Evolutionary conservation across 2,888 invertebrate genomes (phyloP), one percentile per base, ranked within the genome.

Genomic region (Sphecodes monilicornis): DNA sequence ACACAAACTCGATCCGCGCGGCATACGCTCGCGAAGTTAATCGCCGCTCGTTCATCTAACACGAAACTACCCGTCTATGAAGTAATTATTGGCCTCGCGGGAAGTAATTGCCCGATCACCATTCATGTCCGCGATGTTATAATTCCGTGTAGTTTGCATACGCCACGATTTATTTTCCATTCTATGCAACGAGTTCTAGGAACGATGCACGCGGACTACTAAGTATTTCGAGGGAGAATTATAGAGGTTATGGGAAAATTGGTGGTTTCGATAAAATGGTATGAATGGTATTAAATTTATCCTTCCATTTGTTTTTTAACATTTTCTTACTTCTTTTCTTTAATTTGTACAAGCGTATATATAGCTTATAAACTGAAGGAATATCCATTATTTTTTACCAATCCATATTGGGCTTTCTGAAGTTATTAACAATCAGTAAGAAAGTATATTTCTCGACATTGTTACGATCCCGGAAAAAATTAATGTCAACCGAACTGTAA

Each of bases 1-100:
- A 60, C 60, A 60, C 60, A 29, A 16, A 29, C 26, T 13, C 16
- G 29, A 26, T 29, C 29, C 16, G 60, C 60, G 29, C 16, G 60
- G 57, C 26, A 26, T 13, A 11, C 26, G 60, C 60, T 16, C 16
- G 60, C 60, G 29, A 29, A 64, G 32, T 64, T 64, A 64, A 64
- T 64, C 64, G 29, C 54, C 8, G 36, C 64, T 64, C 32, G 64
- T 36, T 64, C 64, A 29, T 60, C 60, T 26, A 60, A 60, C 60
- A 13, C 60, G 60, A 60, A 60, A 60, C 60, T 60, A 60, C 64
- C 18, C 64, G 64, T n/a, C 16, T 18, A 41, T 29, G 8, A 29
- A 10, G 70, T 50, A 50, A 71, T 29, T 29, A 32, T 29, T 32
- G 11, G 32, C 46, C 29, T 26, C 29, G 32, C 36, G 54, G 29